Base-by-base conservation (phyloP, 2,888 invertebrate species). In the Epistrophella euchroma region DNA sequence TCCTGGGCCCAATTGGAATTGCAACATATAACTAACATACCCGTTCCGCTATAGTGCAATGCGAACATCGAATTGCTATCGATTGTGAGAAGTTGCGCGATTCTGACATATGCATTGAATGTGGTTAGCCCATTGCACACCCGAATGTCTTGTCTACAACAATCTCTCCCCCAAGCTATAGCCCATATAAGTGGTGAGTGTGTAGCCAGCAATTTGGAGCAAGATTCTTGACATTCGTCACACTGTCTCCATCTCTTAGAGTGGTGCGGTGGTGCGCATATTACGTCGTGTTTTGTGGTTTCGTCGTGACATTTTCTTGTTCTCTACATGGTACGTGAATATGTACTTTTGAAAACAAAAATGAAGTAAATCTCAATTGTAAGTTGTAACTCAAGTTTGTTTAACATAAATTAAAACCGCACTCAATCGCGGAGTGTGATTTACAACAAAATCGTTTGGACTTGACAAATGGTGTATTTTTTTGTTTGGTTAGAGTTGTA, bases 171-270 rank as follows among this genome's bases (percentile, higher is more conserved):
- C 72, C 58, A 72, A 70, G 70, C 50, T 40, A 25, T 25, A 47
- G 50, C 32, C 47, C 22, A 60, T 45, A 55, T 58, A 43, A 7
- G 62, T 45, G 19, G 43, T 45, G 64, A 50, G 25, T 64, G 19
- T 11, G n/a, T 25, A 45, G 28, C 50, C 64, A 75, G 22, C 58
- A 75, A 84, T 70, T 47, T 80, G 71, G 84, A 76, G 55, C 72
- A 72, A 70, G 62, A 81, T 85, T 85, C 81, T 81, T 85, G 85
- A 85, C 85, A 85, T 85, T 85, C 81, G 76, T 85, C 85, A 85
- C 25, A 45, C 64, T 73, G 72, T 52, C 22, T 73, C 60, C 45
- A 52, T 52, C 25, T 74, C 43, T 55, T 60, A 66, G 71, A 66
- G 71, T 66, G 74, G 45, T 45, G 56, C 43, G 28, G 19, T 77